Evolutionary conservation across 92 coral and sea anemone genomes (phyloP), one percentile per base, ranked within the genome.

Genomic region (Palythoa grandis): DNA sequence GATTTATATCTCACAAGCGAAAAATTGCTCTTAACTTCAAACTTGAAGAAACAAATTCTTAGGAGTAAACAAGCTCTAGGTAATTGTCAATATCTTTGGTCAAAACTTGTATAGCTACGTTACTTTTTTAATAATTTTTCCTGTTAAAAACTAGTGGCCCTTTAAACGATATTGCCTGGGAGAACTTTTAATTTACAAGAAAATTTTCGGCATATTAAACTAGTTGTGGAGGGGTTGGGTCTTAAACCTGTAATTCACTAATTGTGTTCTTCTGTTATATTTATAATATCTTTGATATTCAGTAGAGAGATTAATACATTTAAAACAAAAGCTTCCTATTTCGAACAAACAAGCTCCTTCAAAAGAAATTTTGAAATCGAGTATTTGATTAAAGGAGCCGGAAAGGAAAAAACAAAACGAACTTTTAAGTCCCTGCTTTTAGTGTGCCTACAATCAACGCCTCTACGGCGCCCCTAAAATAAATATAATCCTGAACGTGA

Each of bases 321-420:
- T 76, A 22, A 76, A 54, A 76, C 23, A 9, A 24, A 48, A 53
- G 40, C 23, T 53, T 76, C 14, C 7, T 22, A 14, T 76, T 35
- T 13, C 25, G 24, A 47, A n/a, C 82, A 52, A 54, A 76, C 82
- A 76, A 76, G 25, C 82, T 76, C 53, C 82, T 76, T 76, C 69
- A 20, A 24, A 47, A 37, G 43, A 56, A 50, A 69, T 69, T 67
- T 67, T 58, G 22, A 67, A 67, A 53, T 52, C 79, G 25, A 29
- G 82, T 76, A 58, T 53, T 76, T 17, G 14, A 29, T 37, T 2
- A 13, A 29, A 53, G 38, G 23, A 37, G 67, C 20, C 67, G 5
- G 22, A 72, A 7, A 9, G 23, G 24, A 72, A 5, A 12, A 37
- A 25, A 11, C 7, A 25, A 24, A 56, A 53, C 43, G 13, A 52